Conservation (phyloP, 1,140 invertebrate genomes). For the Helicoverpa zea region DNA sequence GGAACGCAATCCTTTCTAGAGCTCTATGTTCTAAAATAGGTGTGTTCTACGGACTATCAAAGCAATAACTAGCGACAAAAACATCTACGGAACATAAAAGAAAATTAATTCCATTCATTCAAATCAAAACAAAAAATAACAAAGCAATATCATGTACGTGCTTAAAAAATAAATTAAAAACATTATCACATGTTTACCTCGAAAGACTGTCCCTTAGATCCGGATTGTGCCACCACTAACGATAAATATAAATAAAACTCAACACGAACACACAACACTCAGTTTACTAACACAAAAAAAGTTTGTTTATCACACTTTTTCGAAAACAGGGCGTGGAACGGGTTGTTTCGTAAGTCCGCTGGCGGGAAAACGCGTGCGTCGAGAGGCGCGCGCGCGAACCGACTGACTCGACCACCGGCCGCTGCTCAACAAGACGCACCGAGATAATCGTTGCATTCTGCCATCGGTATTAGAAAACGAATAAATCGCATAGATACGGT, state of each 20-base stretch:
- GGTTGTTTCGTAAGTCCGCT: constrained; percentile 54
- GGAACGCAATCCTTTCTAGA: constrained; percentile 44
- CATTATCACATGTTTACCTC: constrained; percentile 68
- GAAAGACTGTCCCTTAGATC: constrained; percentile 61
- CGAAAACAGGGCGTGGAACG: constrained; percentile 59
- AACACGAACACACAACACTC: constrained; percentile 67
- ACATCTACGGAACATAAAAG: constrained; percentile 20
- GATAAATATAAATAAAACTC: constrained; percentile 56
- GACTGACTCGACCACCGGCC: constrained; percentile 55
- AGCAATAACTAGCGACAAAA: neutral
- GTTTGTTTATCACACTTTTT: constrained; percentile 64
- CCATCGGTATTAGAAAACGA: constrained; percentile 63
- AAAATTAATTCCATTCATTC: constrained; percentile 45
- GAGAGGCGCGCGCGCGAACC: constrained; percentile 55
- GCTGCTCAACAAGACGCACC: constrained; percentile 44
- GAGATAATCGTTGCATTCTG: constrained; percentile 60
- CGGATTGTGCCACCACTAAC: constrained; percentile 55
- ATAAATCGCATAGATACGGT: constrained; percentile 61
- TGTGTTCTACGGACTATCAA: neutral
- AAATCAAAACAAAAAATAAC: constrained; percentile 45
- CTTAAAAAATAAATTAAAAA: constrained; percentile 64
- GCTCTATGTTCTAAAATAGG: constrained; percentile 21
- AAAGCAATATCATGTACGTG: constrained; percentile 33
- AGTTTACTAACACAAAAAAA: constrained; percentile 65
- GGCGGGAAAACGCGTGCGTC: constrained; percentile 55